Percentiles rank a stretch among this genome's conserved stretches.
Conservation (phyloP, 1,140 invertebrate species). For the Brachionus asplanchnoidis region DNA sequence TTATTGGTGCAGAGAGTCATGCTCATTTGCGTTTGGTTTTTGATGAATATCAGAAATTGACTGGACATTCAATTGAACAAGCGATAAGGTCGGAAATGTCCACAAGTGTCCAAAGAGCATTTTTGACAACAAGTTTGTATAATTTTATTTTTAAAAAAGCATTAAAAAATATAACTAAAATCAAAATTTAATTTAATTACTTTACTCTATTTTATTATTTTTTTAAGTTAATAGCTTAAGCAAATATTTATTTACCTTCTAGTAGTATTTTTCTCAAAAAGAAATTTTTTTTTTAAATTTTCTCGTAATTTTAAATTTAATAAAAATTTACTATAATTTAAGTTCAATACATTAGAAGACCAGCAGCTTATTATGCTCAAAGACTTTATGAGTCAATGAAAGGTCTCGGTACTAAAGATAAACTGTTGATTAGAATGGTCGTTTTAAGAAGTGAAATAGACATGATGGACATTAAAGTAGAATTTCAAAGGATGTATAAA, state of each 20-base stretch:
- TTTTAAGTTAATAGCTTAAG: neutral
- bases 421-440: neutral
- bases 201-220: too few relatives aligned
- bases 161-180: too few relatives aligned
- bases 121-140: conserved; percentile 30
- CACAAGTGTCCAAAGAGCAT: neutral
- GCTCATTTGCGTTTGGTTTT: conserved; percentile 14
- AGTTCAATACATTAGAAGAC: conserved; percentile 9
- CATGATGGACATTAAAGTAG: conserved; percentile 38
- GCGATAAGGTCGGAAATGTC: conserved; percentile 26
- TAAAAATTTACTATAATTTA: neutral
- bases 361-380: conserved; percentile 24
- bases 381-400: conserved; percentile 23
- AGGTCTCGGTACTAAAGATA: conserved; percentile 30
- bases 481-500: conserved; percentile 25
- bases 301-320: too few relatives aligned
- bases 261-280: neutral
- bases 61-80: conserved; percentile 7
- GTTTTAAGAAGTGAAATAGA: conserved; percentile 43
- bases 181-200: too few relatives aligned
- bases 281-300: too few relatives aligned
- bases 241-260: neutral
- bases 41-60: conserved; percentile 43
- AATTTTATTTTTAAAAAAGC: neutral
- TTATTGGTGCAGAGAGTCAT: neutral